Percentiles rank a stretch among this genome's conserved stretches.
These are phyloP conservation scores for Lysandra coridon DNA, from an alignment of 2,888 invertebrate genomes.

Conservation along the genomic window DNA sequence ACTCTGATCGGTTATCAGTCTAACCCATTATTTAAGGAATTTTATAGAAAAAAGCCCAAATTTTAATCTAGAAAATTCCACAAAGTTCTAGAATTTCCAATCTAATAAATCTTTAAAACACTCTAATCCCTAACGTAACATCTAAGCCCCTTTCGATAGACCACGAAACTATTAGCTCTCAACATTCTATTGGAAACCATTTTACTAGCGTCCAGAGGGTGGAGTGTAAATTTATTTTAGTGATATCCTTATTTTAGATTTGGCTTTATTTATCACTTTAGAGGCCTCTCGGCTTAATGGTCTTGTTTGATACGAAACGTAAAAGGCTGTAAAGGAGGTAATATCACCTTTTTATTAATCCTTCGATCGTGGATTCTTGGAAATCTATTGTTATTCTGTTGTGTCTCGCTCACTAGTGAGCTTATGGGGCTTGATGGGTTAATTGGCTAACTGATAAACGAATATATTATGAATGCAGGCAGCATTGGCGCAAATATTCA, in stretches of 20 bases:
- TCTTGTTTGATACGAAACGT: background rate
- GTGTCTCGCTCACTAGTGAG: too few relatives aligned
- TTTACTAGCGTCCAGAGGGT: constrained; percentile 16
- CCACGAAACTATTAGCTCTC: constrained; percentile 12
- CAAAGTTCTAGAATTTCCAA: background rate
- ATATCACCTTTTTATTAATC: too few relatives aligned
- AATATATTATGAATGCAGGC: too few relatives aligned
- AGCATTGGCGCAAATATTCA: too few relatives aligned
- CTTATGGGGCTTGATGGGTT: too few relatives aligned
- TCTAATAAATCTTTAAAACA: constrained; percentile 7
- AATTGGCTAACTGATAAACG: too few relatives aligned
- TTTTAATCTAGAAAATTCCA: background rate
- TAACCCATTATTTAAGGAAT: too few relatives aligned
- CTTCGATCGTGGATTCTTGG: too few relatives aligned
- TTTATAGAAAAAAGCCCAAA: too few relatives aligned
- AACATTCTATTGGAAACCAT: constrained; percentile 25
- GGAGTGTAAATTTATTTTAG: background rate
- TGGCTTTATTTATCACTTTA: background rate
- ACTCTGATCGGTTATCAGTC: too few relatives aligned
- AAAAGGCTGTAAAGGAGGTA: too few relatives aligned
- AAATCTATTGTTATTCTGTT: too few relatives aligned
- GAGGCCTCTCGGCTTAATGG: background rate
- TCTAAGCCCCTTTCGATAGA: constrained; percentile 8
- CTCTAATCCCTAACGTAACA: constrained; percentile 4
- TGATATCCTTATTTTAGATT: background rate